These are phyloP conservation scores for Huso huso DNA, from an alignment of 2,797 vertebrate species.

Conservation along the genomic window DNA sequence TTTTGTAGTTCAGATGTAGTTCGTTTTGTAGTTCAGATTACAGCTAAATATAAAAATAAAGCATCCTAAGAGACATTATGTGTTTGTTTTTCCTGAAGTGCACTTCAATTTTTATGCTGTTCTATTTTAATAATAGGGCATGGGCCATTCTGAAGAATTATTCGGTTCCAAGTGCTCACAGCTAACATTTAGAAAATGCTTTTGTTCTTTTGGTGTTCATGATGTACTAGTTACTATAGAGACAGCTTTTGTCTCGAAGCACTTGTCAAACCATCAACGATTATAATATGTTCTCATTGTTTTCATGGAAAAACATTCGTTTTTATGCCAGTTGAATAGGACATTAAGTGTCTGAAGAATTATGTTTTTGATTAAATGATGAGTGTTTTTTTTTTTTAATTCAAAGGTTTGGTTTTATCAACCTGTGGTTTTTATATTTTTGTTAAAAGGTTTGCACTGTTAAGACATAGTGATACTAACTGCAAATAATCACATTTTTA, in stretches of 20 bases:
- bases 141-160: neutral
- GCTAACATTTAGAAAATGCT: neutral
- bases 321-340: neutral
- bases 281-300: slow-evolving; percentile 4
- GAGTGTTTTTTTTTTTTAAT: no score
- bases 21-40: no score
- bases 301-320: slow-evolving; percentile 11
- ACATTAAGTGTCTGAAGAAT: neutral
- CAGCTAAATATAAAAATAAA: neutral
- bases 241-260: neutral
- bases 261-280: slow-evolving; percentile 3
- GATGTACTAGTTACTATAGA: slow-evolving; percentile 15
- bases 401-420: no score
- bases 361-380: no score
- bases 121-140: neutral
- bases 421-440: no score
- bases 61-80: neutral
- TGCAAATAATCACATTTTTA: no score
- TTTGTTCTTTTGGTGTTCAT: slow-evolving; percentile 1
- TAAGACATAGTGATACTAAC: no score
- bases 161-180: neutral
- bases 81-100: neutral
- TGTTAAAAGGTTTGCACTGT: no score
- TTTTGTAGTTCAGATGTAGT: no score
- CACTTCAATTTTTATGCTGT: neutral